phyloP scores from a whole-genome alignment of 2,113 vertebrate species.

The Spheniscus mendiculus region DNA sequence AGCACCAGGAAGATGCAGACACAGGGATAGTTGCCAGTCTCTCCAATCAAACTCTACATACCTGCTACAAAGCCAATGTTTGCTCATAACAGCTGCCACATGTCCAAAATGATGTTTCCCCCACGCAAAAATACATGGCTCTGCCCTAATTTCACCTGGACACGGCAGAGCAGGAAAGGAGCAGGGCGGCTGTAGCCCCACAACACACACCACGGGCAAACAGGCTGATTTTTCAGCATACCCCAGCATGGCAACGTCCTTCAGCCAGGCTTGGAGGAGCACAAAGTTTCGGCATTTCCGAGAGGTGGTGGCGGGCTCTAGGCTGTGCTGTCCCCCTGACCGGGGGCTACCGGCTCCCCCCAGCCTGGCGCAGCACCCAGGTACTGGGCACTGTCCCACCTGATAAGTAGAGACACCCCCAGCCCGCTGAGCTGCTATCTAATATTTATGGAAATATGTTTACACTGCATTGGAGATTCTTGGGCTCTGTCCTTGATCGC shows the following conservation, averaged over 20 bases:
- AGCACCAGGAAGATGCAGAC: neutral
- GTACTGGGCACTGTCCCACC: neutral
- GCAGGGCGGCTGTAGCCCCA: neutral
- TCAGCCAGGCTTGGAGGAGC: neutral
- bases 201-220: accelerated
- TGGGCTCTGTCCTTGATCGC: neutral
- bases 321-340: neutral
- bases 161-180: neutral
- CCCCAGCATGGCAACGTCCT: accelerated
- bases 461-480: neutral
- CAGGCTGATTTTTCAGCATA: neutral
- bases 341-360: neutral
- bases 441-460: neutral
- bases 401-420: neutral
- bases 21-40: accelerated
- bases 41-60: accelerated
- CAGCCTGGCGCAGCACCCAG: neutral
- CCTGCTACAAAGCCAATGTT: neutral
- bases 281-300: neutral
- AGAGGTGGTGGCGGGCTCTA: neutral
- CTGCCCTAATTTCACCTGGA: neutral
- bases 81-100: neutral
- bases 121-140: accelerated
- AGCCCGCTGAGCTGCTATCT: neutral
- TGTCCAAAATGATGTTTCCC: neutral